phyloP scores from a whole-genome alignment of 2,888 invertebrate genomes.

The Selenia dentaria region DNA sequence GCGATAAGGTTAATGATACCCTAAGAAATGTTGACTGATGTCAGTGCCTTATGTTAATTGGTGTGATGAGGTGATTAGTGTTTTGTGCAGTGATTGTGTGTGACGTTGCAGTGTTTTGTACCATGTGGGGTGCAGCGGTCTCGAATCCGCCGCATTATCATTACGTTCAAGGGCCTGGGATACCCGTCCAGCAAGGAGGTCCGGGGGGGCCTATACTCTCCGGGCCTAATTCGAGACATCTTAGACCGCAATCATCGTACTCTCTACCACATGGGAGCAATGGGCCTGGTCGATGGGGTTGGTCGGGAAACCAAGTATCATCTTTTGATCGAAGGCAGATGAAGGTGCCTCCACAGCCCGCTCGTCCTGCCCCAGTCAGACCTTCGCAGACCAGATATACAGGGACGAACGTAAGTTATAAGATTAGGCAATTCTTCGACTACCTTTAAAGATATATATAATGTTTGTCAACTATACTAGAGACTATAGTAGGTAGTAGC shows the following conservation, averaged over 20 bases:
- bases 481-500: too few relatives aligned
- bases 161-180: slow-evolving; percentile 68
- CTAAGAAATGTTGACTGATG: slow-evolving; percentile 56
- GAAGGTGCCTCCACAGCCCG: slow-evolving; percentile 77
- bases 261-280: slow-evolving; percentile 83
- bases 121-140: slow-evolving; percentile 80
- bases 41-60: slow-evolving; percentile 59
- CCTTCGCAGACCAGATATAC: slow-evolving; percentile 63
- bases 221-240: slow-evolving; percentile 65
- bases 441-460: slow-evolving; percentile 31
- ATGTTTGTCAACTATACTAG: too few relatives aligned
- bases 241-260: slow-evolving; percentile 79
- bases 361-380: slow-evolving; percentile 68
- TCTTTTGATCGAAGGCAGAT: slow-evolving; percentile 77
- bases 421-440: slow-evolving; percentile 3
- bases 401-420: slow-evolving; percentile 68
- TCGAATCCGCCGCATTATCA: slow-evolving; percentile 76
- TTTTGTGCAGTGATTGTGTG: slow-evolving; percentile 57
- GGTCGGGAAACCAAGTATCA: slow-evolving; percentile 80
- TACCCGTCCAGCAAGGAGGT: slow-evolving; percentile 59
- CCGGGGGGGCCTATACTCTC: slow-evolving; percentile 68
- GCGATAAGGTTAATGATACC: slow-evolving; percentile 64
- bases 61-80: slow-evolving; percentile 71
- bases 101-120: slow-evolving; percentile 51
- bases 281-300: slow-evolving; percentile 82